Base-by-base conservation (phyloP, 2,888 invertebrate species). In the Pammene fasciana region DNA sequence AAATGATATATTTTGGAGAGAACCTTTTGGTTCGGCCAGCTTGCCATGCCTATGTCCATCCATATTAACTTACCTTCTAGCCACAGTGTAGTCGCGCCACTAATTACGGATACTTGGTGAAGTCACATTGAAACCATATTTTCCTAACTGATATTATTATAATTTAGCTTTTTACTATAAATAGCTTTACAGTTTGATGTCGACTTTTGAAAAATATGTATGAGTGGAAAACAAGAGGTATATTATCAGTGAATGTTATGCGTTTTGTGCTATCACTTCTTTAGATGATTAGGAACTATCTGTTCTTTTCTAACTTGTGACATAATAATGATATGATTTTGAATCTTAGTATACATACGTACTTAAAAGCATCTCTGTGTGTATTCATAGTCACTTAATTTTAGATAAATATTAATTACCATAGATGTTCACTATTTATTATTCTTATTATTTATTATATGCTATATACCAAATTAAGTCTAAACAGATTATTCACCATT, bases 141-240 rank as follows among this genome's bases (percentile, higher is more conserved):
- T 89, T 87, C 85, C 81, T 87, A 89, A 84, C 83, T 86, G 75
- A 86, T 87, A 86, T 86, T 88, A 75, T 82, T 84, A 87, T 86
- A 86, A 82, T 86, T 84, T 90, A 90, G 89, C 85, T 86, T 87
- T 85, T 83, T 86, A 87, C 83, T 84, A 84, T 82, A 82, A 85
- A 82, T 91, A 90, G 91, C 81, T 86, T 88, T 87, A 89, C 90
- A 89, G 88, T 88, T 89, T 87, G 89, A 91, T 90, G 90, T 91
- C 90, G 87, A 88, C 90, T 91, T 89, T 88, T 87, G 86, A 88
- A 90, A 91, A 80, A 89, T 57, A 65, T 68, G 66, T 68, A 72
- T 73, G 70, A 74, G 68, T 75, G 75, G 75, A 74, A 70, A 68
- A 71, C 71, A 72, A 70, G 71, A 75, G 75, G 75, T 75, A 90